Evolutionary conservation across 2,797 vertebrate species (phyloP), one percentile per base, ranked within the genome.

Genomic region (Salmo trutta): DNA sequence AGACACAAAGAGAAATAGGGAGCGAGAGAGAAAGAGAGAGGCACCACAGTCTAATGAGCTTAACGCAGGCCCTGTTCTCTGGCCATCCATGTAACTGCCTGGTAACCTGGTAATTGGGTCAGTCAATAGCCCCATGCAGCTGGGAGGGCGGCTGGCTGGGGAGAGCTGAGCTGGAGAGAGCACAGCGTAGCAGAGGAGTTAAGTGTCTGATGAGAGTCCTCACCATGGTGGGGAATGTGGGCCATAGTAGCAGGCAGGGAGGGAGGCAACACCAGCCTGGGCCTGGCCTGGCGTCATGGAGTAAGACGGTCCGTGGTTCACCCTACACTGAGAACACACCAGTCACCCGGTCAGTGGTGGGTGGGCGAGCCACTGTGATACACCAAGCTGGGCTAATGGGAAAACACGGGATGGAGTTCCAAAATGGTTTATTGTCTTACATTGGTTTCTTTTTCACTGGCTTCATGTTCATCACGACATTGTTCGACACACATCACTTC

Each of bases 91-190:
- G 87, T 89, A 87, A 88, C 41, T 41, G 41, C 41, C 82, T 81
- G 77, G 85, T 88, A 93, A 91, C 8, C 83, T 81, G 77, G 85
- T 89, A 93, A 91, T 87, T 91, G 89, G 90, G 92, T 92, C 90
- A 90, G 87, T 91, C 88, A 81, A 82, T 83, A 83, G 84, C 82
- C 84, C 7, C 80, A 80, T 86, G 78, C 77, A 79, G 77, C 62
- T 5, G 54, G 16, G 54, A 59, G 54, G 54, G 19, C 4, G 54
- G 54, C 54, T 59, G 36, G 10, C 83, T 66, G 82, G 76, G 72
- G 80, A 75, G 0, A 4, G 85, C 83, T 83, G 0, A 4, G 85
- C 83, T 83, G 83, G 86, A 85, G 87, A 89, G 85, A 82, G 84
- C 85, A 71, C 78, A 71, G 82, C 83, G 53, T 84, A 68, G 88